Conservation (phyloP, 2,797 vertebrate genomes). For the Masticophis lateralis region DNA sequence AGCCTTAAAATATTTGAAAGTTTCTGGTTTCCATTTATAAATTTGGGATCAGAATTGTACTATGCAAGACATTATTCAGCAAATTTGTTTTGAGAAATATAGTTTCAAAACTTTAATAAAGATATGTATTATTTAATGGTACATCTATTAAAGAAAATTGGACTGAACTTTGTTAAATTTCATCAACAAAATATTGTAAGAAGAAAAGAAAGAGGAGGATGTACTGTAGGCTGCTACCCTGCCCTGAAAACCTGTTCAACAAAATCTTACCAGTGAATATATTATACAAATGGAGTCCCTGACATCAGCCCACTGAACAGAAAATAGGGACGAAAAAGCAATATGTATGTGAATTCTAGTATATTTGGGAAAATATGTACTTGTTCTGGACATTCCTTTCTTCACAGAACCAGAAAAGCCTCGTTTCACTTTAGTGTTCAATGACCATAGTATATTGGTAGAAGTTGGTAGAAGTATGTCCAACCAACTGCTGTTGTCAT, state of each 20-base stretch:
- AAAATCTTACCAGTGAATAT: neutral
- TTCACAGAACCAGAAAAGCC: neutral
- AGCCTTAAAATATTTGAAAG: constrained; percentile 28
- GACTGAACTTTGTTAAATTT: neutral
- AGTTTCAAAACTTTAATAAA: neutral
- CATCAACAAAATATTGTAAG: neutral
- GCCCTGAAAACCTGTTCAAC: neutral
- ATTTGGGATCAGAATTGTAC: constrained; percentile 6
- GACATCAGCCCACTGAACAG: neutral
- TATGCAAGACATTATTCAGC: constrained; percentile 28
- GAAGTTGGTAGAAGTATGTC: neutral
- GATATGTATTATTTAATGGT: neutral
- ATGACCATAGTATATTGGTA: neutral
- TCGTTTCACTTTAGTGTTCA: neutral
- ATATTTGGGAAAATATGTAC: neutral
- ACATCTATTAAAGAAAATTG: fast-evolving
- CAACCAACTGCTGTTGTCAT: neutral
- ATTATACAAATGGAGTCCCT: neutral
- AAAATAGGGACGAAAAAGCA: neutral
- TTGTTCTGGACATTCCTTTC: neutral
- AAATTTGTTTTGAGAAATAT: neutral
- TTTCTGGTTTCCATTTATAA: constrained; percentile 46
- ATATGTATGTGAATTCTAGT: neutral
- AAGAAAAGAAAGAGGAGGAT: neutral
- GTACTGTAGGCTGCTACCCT: neutral